Base-by-base conservation (phyloP, 2,888 invertebrate genomes). In the Bruchidius siliquastri region DNA sequence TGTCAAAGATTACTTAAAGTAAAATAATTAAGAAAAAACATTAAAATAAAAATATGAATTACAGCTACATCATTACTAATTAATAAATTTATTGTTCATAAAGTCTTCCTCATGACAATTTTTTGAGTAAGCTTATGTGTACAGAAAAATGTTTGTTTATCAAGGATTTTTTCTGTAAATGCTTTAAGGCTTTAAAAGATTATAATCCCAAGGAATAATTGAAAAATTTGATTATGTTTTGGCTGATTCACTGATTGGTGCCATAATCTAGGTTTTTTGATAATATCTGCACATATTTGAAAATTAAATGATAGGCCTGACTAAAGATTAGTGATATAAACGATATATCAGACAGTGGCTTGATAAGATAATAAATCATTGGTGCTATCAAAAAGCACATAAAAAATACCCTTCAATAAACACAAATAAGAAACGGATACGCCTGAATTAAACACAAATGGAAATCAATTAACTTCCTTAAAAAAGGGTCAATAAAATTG, bases 381-480 rank as follows among this genome's bases (percentile, higher is more conserved):
- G 2, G 22, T 68, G 26, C 70, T 72, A 4, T 70, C 49, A 49
- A 22, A 67, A 73, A 66, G 66, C 22, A 71, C 20, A 73, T 21
- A 13, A 30, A 70, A 21, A 73, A 66, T 67, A 21, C 26, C 8
- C 21, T 4, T 70, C 49, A 32, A 49, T 73, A 74, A 73, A 73
- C 72, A 72, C 70, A 74, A 72, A 72, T 68, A 22, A 20, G 21
- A 72, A 21, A 22, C 20, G 0, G 2, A 30, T 71, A 18, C 66
- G 22, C 18, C 21, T 71, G 0, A 32, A 73, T 73, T 22, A 26
- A 21, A 73, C 70, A 73, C 20, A 26, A 73, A 73, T 70, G 70
- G 1, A 49, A 4, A 74, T 74, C 80, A 82, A 80, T 82, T 83
- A 79, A 82, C 81, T 79, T 78, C 78, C 81, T 81, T 80, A 80